Evolutionary conservation across 2,888 invertebrate species (phyloP), one percentile per base, ranked within the genome.

Genomic region (Thalpophila matura): DNA sequence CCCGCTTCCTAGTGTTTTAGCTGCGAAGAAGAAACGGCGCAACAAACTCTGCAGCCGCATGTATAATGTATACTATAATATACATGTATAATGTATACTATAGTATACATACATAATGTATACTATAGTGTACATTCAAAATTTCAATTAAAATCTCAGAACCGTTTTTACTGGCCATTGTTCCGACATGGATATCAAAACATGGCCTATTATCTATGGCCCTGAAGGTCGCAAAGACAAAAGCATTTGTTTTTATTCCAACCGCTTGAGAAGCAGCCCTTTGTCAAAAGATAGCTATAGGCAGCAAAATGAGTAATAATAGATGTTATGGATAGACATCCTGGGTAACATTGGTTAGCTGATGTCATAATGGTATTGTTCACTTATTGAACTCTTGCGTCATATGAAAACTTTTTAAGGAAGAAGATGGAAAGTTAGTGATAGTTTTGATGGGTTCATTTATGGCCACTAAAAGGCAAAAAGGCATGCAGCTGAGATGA

Each of bases 231-330:
- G 78, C 33, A 4, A 43, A 31, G 60, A 77, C 81, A 74, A 81
- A 80, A 68, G 79, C 68, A 57, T 50, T 81, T 86, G 83, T 86
- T 85, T 80, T 81, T 73, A 80, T 66, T 57, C 73, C 62, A 66
- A 2, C 7, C 18, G 38, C 61, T 70, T 81, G 79, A 74, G 82
- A 79, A 71, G 58, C 45, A 53, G 27, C 12, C 35, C 45, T 59
- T 59, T 57, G 57, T 73, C 75, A 51, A 82, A 82, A 81, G 75
- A 26, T 42, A 5, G 12, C 76, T 66, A 38, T 45, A 71, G 54
- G 43, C 35, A 49, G 61, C 62, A 37, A 75, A 63, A 54, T 35
- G 49, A 45, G 40, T 47, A 53, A 83, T 82, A 82, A 82, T 79
- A 45, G 73, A 18, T 84, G 83, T 84, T 83, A 55, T 77, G 56